Conservation (phyloP, 1,140 invertebrate genomes). For the Drosophila kepulauana region DNA sequence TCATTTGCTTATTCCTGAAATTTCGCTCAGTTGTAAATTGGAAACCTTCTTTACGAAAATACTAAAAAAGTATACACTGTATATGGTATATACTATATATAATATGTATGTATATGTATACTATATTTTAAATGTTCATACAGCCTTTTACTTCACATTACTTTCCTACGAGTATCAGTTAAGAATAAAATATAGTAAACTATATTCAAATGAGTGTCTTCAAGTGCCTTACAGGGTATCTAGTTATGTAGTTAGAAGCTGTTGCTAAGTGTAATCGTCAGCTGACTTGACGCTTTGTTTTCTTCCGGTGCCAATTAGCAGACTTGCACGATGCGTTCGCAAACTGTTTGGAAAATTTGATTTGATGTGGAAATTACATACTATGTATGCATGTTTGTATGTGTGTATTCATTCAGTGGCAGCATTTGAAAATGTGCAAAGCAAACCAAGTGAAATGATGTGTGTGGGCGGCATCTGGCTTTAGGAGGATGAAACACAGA, state of each 20-base stretch:
- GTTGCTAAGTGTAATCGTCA: not conserved
- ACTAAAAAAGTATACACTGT: too few species aligned
- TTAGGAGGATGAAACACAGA: not conserved
- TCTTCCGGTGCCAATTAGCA: slow-evolving; percentile 28
- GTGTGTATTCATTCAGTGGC: not conserved
- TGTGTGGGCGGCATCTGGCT: slow-evolving; percentile 13
- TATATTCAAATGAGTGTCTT: too few species aligned
- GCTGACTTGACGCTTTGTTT: slow-evolving; percentile 8
- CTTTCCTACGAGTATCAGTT: too few species aligned
- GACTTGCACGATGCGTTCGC: slow-evolving; percentile 11
- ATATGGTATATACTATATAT: too few species aligned
- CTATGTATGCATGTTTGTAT: not conserved
- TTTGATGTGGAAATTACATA: slow-evolving; percentile 26
- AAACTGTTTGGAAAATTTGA: slow-evolving; percentile 36
- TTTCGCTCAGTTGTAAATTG: too few species aligned
- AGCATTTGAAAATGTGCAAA: slow-evolving; percentile 17
- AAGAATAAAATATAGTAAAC: too few species aligned
- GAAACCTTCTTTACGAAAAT: too few species aligned
- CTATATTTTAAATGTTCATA: too few species aligned
- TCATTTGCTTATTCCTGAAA: too few species aligned
- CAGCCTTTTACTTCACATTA: too few species aligned
- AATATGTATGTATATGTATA: too few species aligned
- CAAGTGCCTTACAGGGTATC: not conserved
- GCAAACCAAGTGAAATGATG: slow-evolving; percentile 7
- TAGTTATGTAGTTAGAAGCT: not conserved